These are phyloP conservation scores for Leptoclinus maculatus DNA, from an alignment of 2,797 vertebrate genomes.

Conservation along the genomic window DNA sequence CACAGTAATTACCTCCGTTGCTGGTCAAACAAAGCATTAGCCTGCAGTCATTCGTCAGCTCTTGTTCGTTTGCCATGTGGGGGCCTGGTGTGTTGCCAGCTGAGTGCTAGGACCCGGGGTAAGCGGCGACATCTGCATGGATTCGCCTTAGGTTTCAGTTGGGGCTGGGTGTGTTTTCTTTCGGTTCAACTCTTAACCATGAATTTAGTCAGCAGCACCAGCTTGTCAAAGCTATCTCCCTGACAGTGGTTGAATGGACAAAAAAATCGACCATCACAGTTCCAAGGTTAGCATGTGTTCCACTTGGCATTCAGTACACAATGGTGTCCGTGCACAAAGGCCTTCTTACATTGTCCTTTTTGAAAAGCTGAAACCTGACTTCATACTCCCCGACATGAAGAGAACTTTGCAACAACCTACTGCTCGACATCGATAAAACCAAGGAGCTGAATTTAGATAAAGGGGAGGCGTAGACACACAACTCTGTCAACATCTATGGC, in stretches of 20 bases:
- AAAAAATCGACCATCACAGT: not conserved
- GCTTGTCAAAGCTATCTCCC: not conserved
- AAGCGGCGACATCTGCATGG: not conserved
- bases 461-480: too few relatives aligned
- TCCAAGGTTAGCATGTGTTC: not conserved
- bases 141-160: constrained; percentile 2
- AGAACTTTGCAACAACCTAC: too few relatives aligned
- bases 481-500: too few relatives aligned
- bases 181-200: not conserved
- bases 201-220: not conserved
- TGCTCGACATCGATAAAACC: too few relatives aligned
- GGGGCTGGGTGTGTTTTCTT: not conserved
- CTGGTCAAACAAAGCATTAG: constrained; percentile 35
- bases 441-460: too few relatives aligned
- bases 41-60: constrained; percentile 37
- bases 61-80: constrained; percentile 27
- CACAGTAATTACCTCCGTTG: constrained; percentile 27
- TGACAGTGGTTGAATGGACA: not conserved
- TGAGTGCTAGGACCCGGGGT: constrained; percentile 1
- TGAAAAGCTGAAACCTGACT: not conserved
- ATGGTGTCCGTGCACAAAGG: not conserved
- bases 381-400: too few relatives aligned
- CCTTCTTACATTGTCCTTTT: not conserved
- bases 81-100: not conserved
- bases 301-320: not conserved